Conservation (phyloP, 2,888 invertebrate species). For the Barypeithes pellucidus region DNA sequence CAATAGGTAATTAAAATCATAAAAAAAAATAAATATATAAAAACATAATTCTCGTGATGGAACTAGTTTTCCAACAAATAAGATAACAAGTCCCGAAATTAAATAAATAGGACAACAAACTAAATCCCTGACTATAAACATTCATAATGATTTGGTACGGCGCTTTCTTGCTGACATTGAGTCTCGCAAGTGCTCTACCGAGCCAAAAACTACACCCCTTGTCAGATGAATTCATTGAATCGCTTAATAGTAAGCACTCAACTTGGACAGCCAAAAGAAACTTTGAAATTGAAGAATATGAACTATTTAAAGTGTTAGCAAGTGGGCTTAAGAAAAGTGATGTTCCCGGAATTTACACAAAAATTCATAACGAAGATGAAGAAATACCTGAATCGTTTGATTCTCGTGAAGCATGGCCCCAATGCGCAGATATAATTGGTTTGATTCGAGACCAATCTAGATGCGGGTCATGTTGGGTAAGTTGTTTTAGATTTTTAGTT, state of each 20-base stretch:
- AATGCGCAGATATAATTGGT: slow-evolving; percentile 83
- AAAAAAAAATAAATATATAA: no score
- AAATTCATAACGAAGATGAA: not conserved
- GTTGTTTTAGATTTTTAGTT: not conserved
- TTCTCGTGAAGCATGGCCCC: slow-evolving; percentile 82
- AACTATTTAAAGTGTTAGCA: slow-evolving; percentile 41
- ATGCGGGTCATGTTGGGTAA: slow-evolving; percentile 91
- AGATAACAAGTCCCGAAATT: no score
- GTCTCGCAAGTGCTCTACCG: slow-evolving; percentile 25
- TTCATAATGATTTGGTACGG: no score
- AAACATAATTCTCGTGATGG: no score
- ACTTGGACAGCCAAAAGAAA: not conserved
- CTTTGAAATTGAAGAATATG: slow-evolving; percentile 73
- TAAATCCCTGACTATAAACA: no score
- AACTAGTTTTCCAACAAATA: no score
- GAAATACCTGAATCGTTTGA: slow-evolving; percentile 81
- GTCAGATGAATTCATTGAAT: slow-evolving; percentile 55
- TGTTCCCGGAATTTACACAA: not conserved
- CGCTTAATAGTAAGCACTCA: slow-evolving; percentile 72
- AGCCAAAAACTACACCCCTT: slow-evolving; percentile 41
- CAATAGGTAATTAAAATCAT: no score
- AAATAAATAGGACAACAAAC: no score
- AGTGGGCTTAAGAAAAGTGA: slow-evolving; percentile 33
- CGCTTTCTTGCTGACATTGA: not conserved
- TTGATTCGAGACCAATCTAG: slow-evolving; percentile 87